Evolutionary conservation across 2,113 vertebrate genomes (phyloP).

Genomic region (Chaetodon auriga): DNA sequence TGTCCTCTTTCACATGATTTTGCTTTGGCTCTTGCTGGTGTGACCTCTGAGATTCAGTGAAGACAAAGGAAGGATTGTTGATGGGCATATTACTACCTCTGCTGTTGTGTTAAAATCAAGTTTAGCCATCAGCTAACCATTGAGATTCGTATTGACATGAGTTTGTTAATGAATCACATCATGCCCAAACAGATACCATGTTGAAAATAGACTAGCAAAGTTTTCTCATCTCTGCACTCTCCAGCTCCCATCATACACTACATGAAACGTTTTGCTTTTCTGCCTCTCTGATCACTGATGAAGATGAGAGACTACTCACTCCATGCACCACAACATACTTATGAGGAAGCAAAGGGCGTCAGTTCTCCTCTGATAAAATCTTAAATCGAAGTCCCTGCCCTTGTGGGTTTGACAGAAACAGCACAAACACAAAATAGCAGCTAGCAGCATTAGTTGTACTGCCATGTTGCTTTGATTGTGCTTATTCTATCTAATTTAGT

Average conservation of each 20-base stretch:
- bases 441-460: not conserved
- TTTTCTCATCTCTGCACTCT: not conserved
- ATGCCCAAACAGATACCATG: not conserved
- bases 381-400: not conserved
- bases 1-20: conserved; percentile 25
- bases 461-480: not conserved
- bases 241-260: not conserved
- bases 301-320: not conserved
- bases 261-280: not conserved
- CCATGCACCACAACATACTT: not conserved
- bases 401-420: too few species aligned
- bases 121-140: not conserved
- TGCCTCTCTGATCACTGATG: not conserved
- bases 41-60: not conserved
- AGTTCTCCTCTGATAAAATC: not conserved
- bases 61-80: not conserved
- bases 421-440: not conserved
- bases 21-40: conserved; percentile 12
- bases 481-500: conserved; percentile 4
- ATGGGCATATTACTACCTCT: not conserved
- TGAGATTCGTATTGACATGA: not conserved
- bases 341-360: not conserved
- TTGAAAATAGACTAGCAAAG: not conserved
- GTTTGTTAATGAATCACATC: not conserved
- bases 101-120: not conserved